Conservation (phyloP, 2,113 vertebrate genomes). For the Muntiacus reevesi region DNA sequence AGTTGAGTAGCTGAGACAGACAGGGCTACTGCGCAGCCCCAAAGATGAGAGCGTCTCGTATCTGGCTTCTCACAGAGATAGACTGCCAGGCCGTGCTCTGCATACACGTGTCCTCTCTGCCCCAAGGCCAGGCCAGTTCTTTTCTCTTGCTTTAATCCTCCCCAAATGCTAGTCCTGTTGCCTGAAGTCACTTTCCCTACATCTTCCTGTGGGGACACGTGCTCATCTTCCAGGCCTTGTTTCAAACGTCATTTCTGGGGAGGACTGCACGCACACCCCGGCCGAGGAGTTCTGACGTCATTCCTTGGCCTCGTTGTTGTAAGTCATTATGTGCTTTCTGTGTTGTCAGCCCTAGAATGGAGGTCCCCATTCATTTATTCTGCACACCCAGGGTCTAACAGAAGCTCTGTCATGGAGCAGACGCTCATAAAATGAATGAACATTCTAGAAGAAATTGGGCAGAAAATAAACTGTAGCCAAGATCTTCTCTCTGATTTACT, state of each 20-base stretch:
- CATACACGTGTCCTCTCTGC: not conserved
- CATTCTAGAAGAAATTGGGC: not conserved
- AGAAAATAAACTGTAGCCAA: not conserved
- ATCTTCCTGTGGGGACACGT: not conserved
- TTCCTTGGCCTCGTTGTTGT: accelerated
- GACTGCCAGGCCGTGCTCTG: not conserved
- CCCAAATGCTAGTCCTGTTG: accelerated
- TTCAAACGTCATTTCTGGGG: not conserved
- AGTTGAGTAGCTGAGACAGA: not conserved
- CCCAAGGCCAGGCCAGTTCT: not conserved
- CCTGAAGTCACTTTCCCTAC: no score
- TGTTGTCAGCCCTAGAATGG: not conserved
- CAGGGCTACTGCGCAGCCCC: not conserved
- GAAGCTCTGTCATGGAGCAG: not conserved
- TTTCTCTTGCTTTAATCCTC: not conserved
- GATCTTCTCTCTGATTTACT: not conserved
- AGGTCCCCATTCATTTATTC: accelerated
- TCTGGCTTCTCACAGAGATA: not conserved
- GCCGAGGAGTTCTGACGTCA: accelerated
- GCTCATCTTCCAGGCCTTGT: not conserved
- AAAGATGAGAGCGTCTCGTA: not conserved
- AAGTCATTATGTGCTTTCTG: no score
- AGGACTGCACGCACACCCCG: accelerated
- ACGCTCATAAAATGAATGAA: not conserved
- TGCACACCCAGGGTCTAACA: not conserved